Conservation (phyloP, 2,888 invertebrate genomes). For the Heliothis peltigera region DNA sequence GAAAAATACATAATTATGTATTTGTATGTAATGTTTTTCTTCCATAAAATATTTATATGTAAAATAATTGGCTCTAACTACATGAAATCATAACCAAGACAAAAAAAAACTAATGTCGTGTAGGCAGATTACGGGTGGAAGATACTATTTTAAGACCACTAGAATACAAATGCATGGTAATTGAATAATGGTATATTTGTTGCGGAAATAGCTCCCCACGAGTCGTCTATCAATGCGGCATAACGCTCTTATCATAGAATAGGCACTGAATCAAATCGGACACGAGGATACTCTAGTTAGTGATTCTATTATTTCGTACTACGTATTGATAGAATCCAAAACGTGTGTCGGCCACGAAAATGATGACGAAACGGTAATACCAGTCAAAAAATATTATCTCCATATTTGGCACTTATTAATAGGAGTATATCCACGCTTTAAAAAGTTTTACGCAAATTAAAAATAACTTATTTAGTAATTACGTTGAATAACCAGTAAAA, state of each 20-base stretch:
- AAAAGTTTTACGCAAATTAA: neutral
- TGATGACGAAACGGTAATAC: neutral
- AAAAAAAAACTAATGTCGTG: neutral
- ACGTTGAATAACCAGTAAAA: neutral
- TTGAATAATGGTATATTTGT: neutral
- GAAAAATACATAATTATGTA: neutral
- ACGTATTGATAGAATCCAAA: neutral
- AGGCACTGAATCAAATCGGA: neutral
- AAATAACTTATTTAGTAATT: neutral
- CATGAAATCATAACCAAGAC: neutral
- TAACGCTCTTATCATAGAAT: neutral
- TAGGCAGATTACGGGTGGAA: neutral
- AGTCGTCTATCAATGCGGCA: conserved; percentile 1
- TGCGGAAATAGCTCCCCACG: neutral
- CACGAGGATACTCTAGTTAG: neutral
- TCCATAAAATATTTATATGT: neutral
- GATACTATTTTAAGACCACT: neutral
- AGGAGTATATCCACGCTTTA: neutral
- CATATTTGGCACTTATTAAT: neutral
- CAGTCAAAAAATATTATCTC: neutral
- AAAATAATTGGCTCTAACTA: neutral
- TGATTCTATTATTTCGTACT: neutral
- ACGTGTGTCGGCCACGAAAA: neutral
- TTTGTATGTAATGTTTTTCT: too few relatives aligned
- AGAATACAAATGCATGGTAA: neutral